phyloP scores from a whole-genome alignment of 2,113 vertebrate genomes.

The Hystrix brachyura region DNA sequence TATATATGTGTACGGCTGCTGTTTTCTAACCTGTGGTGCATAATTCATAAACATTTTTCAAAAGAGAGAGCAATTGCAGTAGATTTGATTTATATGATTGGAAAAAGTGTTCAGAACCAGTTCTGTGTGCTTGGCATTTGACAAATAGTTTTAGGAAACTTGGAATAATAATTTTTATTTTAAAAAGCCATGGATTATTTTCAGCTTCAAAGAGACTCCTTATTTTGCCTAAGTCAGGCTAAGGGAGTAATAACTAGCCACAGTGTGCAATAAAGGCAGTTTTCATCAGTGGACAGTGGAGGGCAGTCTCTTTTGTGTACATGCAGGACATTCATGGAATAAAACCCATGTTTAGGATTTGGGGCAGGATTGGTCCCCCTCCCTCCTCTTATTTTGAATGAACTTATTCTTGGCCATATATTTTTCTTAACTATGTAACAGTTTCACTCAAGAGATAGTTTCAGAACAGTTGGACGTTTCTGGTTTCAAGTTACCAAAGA shows the following conservation, averaged over 20 bases:
- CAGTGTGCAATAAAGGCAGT: background rate
- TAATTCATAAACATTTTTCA: slow-evolving; percentile 54
- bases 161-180: slow-evolving; percentile 60
- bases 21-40: background rate
- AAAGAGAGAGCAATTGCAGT: background rate
- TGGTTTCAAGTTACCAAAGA: slow-evolving; percentile 24
- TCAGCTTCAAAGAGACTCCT: slow-evolving; percentile 60
- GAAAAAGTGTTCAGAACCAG: slow-evolving; percentile 8
- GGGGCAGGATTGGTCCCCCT: background rate
- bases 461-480: slow-evolving; percentile 1
- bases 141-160: slow-evolving; percentile 62
- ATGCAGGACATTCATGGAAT: background rate
- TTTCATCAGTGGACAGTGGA: background rate
- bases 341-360: background rate
- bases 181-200: slow-evolving; percentile 52
- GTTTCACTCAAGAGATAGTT: background rate
- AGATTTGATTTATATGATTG: slow-evolving; percentile 58
- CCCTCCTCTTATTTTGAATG: background rate
- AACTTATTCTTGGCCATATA: background rate
- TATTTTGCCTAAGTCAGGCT: slow-evolving; percentile 36
- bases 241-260: background rate
- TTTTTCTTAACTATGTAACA: background rate
- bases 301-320: background rate
- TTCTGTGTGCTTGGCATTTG: slow-evolving; percentile 58
- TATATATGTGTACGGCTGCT: background rate